A percentile compares a stretch with the other conserved stretches of the same genome.
These are phyloP conservation scores for Drosophila ironensis DNA, from an alignment of 1,140 invertebrate species.

Conservation along the genomic window DNA sequence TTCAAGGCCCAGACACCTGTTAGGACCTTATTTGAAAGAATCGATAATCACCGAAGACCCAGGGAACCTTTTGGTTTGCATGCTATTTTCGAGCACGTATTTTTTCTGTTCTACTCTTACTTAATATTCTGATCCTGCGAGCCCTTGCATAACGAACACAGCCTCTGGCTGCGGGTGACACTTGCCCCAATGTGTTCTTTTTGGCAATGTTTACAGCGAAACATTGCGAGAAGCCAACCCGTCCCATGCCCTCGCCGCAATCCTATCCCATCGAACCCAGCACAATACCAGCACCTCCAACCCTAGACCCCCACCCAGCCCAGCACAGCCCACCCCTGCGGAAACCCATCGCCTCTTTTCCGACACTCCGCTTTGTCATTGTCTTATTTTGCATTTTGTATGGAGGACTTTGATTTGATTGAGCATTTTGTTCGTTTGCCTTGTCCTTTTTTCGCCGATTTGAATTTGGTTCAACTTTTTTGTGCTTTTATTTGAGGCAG, in stretches of 20 bases:
- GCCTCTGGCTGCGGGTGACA: conserved; percentile 37
- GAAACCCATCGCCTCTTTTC: not conserved
- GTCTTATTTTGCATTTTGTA: conserved; percentile 69
- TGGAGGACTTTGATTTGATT: conserved; percentile 68
- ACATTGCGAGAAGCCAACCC: not conserved
- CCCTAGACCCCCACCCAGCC: not conserved
- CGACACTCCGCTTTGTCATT: conserved; percentile 40
- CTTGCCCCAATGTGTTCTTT: conserved; percentile 34
- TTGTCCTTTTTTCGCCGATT: conserved; percentile 53
- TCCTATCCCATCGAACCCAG: not conserved
- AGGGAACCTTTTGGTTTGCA: no score
- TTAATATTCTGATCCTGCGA: not conserved
- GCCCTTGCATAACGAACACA: conserved; percentile 27
- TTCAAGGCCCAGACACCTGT: no score
- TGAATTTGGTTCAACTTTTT: conserved; percentile 35
- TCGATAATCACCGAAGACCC: no score
- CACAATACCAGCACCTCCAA: no score
- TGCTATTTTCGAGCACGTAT: conserved; percentile 15
- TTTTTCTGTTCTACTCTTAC: not conserved
- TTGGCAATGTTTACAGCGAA: conserved; percentile 18
- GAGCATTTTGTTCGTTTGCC: conserved; percentile 55
- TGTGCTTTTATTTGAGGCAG: not conserved
- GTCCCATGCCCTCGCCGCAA: not conserved
- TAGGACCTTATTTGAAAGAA: no score
- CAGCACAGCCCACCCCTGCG: not conserved